Percentiles rank a stretch among this genome's conserved stretches.
These are phyloP conservation scores for Gymnorhina tibicen DNA, from an alignment of 2,113 vertebrate genomes.

Conservation along the genomic window DNA sequence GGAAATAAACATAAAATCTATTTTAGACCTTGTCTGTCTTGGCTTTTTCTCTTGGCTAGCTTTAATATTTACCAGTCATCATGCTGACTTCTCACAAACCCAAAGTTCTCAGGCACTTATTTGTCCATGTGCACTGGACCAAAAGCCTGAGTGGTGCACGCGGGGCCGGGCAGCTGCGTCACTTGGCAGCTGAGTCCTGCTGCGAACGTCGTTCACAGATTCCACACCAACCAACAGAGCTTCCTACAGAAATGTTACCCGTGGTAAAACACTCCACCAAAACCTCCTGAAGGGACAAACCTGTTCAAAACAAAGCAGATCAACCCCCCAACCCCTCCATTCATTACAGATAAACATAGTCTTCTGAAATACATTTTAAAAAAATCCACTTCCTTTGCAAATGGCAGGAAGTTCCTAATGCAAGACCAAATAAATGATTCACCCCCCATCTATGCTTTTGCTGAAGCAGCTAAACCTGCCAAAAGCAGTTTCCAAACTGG, in stretches of 20 bases:
- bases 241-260: not conserved
- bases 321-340: not conserved
- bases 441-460: not conserved
- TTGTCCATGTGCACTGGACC: not conserved
- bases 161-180: rapidly evolving
- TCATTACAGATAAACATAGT: not conserved
- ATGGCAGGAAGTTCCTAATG: constrained; percentile 15
- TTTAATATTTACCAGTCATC: not conserved
- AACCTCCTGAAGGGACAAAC: not conserved
- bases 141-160: rapidly evolving
- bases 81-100: not conserved
- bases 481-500: constrained; percentile 33
- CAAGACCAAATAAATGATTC: constrained; percentile 12
- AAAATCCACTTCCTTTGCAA: not conserved
- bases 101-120: not conserved
- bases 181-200: not conserved
- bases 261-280: not conserved
- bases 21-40: constrained; percentile 2
- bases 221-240: not conserved
- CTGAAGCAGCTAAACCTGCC: constrained; percentile 24
- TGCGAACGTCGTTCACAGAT: not conserved
- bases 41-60: not conserved
- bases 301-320: not conserved
- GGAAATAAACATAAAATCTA: constrained; percentile 40
- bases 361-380: not conserved